phyloP scores from a whole-genome alignment of 2,797 vertebrate species.

The Netta rufina region DNA sequence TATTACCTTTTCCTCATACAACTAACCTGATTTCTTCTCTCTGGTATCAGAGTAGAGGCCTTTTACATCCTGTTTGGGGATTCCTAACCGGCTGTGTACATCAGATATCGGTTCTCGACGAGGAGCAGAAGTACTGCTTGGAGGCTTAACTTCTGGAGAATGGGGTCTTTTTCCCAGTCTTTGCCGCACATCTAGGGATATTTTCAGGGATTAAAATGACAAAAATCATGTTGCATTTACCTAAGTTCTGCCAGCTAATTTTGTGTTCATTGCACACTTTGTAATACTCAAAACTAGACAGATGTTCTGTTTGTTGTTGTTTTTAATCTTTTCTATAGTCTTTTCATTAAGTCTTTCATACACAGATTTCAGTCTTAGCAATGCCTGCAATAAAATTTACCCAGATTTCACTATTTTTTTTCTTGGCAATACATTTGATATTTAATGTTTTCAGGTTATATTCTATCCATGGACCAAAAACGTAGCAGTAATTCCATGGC shows the following conservation, averaged over 20 bases:
- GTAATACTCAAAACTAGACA: background rate
- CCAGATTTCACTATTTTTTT: background rate
- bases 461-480: background rate
- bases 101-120: conserved; percentile 88
- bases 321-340: background rate
- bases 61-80: conserved; percentile 84
- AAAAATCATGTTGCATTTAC: background rate
- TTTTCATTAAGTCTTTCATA: background rate
- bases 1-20: background rate
- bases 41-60: conserved; percentile 83
- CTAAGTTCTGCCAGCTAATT: background rate
- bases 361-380: background rate
- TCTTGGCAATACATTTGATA: background rate
- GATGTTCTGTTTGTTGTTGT: background rate
- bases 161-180: conserved; percentile 91
- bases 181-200: conserved; percentile 88
- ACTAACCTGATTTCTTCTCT: conserved; percentile 90
- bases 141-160: conserved; percentile 86
- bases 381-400: background rate
- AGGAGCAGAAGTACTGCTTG: conserved; percentile 74
- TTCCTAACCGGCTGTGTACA: conserved; percentile 92
- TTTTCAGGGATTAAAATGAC: background rate
- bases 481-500: background rate
- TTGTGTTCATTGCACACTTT: background rate
- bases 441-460: background rate